Conservation (phyloP, 2,113 vertebrate species). For the Oreotrochilus melanogaster region DNA sequence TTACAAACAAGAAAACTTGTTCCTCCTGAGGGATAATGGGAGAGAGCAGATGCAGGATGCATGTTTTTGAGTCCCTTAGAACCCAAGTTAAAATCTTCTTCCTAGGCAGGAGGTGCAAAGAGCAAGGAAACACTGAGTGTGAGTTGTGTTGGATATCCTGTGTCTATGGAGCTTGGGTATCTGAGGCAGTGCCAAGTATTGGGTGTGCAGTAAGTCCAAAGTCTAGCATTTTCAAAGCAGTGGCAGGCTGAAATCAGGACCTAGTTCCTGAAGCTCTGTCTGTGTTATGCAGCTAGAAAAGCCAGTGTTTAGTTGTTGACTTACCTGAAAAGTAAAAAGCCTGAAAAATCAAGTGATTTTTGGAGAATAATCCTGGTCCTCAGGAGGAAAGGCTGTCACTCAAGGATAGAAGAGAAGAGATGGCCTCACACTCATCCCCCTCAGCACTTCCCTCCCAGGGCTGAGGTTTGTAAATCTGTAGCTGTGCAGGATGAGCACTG, state of each 20-base stretch:
- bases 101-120: neutral
- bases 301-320: neutral
- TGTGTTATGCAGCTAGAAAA: neutral
- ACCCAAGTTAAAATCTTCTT: neutral
- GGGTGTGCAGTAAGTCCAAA: neutral
- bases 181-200: neutral
- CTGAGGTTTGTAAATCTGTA: neutral
- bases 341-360: neutral
- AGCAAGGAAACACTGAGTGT: fast-evolving
- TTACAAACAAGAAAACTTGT: neutral
- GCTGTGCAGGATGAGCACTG: neutral
- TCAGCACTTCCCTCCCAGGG: neutral
- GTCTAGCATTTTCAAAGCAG: neutral
- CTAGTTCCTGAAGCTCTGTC: neutral
- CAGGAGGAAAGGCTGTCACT: neutral
- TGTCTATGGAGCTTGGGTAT: neutral
- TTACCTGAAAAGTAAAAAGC: neutral
- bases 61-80: neutral
- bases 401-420: neutral
- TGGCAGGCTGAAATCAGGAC: neutral
- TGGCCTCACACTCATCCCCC: neutral
- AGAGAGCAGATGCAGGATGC: neutral
- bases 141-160: neutral
- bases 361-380: neutral
- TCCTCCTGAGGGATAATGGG: neutral